Evolutionary conservation across 2,113 vertebrate genomes (phyloP).

Genomic region (Hystrix brachyura): DNA sequence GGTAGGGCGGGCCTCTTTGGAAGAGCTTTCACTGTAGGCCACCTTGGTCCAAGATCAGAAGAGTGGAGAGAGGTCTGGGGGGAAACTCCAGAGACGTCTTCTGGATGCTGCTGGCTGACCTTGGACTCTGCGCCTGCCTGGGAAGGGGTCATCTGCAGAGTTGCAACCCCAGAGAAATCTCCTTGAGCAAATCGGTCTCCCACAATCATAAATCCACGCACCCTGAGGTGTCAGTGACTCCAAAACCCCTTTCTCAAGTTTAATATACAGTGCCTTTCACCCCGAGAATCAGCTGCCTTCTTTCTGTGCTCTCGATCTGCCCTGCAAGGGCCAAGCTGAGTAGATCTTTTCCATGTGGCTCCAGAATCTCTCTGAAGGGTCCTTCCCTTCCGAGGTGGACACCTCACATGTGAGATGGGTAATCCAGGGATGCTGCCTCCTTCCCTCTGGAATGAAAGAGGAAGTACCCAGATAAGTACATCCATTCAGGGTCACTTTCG

Average conservation of each 20-base stretch:
- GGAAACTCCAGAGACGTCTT: background rate
- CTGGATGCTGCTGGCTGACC: accelerated
- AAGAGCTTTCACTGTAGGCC: background rate
- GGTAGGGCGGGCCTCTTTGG: background rate
- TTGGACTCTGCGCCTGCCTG: background rate
- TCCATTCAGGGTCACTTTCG: background rate
- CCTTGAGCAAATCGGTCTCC: background rate
- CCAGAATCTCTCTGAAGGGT: background rate
- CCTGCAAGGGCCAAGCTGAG: background rate
- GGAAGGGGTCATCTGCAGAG: background rate
- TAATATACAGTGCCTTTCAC: background rate
- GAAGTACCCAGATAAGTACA: background rate
- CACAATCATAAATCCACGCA: background rate
- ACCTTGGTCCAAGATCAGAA: background rate
- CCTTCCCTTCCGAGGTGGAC: background rate
- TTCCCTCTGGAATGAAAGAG: background rate
- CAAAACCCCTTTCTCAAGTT: background rate
- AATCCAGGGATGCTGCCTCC: background rate
- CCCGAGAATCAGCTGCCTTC: background rate
- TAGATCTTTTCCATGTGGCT: background rate
- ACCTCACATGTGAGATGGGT: background rate
- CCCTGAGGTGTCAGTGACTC: background rate
- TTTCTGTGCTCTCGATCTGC: background rate
- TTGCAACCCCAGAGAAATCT: background rate
- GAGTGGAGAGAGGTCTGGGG: background rate